These are phyloP conservation scores for Pristionchus japonicus DNA, from an alignment of 2,888 invertebrate genomes.

Conservation along the genomic window DNA sequence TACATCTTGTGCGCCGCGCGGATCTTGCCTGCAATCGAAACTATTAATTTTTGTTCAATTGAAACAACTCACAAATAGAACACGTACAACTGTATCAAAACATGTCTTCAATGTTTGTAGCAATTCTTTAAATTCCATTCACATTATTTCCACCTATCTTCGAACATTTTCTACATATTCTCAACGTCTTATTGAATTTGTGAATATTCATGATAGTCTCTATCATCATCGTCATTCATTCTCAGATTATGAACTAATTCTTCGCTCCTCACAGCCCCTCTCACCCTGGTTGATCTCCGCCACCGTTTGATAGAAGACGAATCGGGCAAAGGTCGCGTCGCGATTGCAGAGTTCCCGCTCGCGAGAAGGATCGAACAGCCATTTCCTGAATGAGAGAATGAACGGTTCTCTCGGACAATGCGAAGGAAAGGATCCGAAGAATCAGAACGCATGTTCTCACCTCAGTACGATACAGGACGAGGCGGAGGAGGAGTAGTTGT, in stretches of 20 bases:
- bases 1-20: slow-evolving; percentile 91
- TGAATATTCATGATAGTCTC: too few relatives aligned
- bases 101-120: not conserved
- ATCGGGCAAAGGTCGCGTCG: slow-evolving; percentile 84
- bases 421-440: too few relatives aligned
- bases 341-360: slow-evolving; percentile 75
- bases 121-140: not conserved
- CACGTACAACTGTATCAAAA: not conserved
- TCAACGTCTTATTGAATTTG: not conserved
- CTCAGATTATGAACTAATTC: too few relatives aligned
- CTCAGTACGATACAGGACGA: slow-evolving; percentile 89
- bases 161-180: too few relatives aligned
- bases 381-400: slow-evolving; percentile 76
- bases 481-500: slow-evolving; percentile 97
- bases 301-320: slow-evolving; percentile 75
- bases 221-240: too few relatives aligned
- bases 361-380: slow-evolving; percentile 76
- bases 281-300: slow-evolving; percentile 63
- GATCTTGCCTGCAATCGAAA: slow-evolving; percentile 87
- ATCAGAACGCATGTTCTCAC: slow-evolving; percentile 27
- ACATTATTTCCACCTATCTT: too few relatives aligned
- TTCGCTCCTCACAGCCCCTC: too few relatives aligned
- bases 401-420: too few relatives aligned
- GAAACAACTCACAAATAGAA: not conserved
- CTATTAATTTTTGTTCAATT: too few relatives aligned